Conservation (phyloP, 2,113 vertebrate genomes). For the Campylomormyrus tamandua region DNA sequence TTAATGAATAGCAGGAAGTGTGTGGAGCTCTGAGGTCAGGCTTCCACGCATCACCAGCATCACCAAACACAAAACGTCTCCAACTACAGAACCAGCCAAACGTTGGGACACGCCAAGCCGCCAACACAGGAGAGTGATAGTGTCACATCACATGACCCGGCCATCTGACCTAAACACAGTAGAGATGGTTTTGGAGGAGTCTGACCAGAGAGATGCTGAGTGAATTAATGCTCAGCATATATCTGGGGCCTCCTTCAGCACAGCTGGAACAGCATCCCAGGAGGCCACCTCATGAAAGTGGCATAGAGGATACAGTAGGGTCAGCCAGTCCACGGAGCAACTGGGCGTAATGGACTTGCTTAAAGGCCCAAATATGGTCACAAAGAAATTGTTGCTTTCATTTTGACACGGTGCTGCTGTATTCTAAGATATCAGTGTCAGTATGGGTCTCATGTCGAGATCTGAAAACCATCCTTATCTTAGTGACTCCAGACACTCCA, state of each 20-base stretch:
- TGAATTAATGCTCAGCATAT: background rate
- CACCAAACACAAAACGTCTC: background rate
- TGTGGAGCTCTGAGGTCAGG: too few relatives aligned
- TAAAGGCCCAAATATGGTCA: background rate
- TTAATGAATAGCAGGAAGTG: too few relatives aligned
- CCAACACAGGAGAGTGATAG: background rate
- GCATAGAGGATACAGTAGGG: background rate
- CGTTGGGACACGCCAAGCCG: background rate
- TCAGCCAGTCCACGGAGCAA: background rate
- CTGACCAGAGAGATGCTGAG: background rate
- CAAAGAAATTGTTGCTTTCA: background rate
- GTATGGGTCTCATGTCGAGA: background rate
- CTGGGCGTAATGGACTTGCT: background rate
- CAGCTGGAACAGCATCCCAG: background rate
- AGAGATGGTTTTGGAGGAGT: background rate
- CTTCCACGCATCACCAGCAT: too few relatives aligned
- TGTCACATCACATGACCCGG: background rate
- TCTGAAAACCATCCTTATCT: background rate
- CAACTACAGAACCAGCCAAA: background rate
- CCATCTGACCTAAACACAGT: background rate
- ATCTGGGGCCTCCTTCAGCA: background rate
- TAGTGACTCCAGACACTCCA: background rate
- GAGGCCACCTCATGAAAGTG: background rate
- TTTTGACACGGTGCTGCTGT: background rate
- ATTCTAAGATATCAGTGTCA: background rate